These are phyloP conservation scores for Leptinotarsa juncta DNA, from an alignment of 2,888 invertebrate genomes.

Conservation along the genomic window DNA sequence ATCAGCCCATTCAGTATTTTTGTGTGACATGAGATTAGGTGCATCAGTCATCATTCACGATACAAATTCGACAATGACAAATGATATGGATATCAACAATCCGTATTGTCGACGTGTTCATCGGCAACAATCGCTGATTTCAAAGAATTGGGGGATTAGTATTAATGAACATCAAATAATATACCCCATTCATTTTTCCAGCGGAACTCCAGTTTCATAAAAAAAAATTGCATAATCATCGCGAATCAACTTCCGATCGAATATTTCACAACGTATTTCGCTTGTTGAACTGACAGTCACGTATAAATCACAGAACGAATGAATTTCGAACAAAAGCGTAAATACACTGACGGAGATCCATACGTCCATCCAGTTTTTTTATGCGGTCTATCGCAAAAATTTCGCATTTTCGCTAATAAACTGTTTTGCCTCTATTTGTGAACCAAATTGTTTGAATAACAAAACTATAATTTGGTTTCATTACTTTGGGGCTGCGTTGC, in stretches of 20 bases:
- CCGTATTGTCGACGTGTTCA: no score
- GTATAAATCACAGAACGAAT: neutral
- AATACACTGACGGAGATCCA: constrained; percentile 11
- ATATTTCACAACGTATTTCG: constrained; percentile 4
- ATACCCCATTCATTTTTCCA: neutral
- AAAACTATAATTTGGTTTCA: neutral
- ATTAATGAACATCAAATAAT: constrained; percentile 4
- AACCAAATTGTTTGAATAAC: constrained; percentile 1
- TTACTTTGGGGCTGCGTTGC: neutral
- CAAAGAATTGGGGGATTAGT: neutral
- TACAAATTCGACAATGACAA: no score
- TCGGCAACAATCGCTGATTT: neutral
- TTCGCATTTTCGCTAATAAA: constrained; percentile 1
- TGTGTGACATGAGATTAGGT: no score
- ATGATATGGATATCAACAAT: no score
- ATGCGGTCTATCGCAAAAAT: neutral
- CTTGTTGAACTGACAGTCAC: neutral
- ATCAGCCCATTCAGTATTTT: no score
- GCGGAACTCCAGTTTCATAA: neutral
- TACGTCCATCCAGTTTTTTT: neutral
- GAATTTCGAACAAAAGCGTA: neutral
- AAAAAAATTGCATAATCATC: constrained; percentile 1
- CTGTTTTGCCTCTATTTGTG: constrained; percentile 6
- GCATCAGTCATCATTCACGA: no score
- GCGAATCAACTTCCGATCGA: neutral